phyloP scores from a whole-genome alignment of 2,113 vertebrate species.

The Ictalurus furcatus region DNA sequence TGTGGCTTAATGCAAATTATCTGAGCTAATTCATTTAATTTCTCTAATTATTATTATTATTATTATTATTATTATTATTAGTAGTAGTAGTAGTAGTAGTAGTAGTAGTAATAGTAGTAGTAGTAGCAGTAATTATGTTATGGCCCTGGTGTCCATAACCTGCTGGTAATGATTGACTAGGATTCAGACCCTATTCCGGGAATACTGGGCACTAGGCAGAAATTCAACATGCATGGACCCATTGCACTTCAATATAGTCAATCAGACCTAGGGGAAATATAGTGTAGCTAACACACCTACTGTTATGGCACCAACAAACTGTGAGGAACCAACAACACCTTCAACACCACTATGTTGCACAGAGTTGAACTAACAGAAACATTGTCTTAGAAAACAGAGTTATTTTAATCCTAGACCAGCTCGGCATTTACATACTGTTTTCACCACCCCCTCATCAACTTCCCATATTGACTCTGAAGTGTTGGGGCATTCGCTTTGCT shows the following conservation, averaged over 20 bases:
- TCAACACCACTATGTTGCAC: background rate
- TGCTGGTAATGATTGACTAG: background rate
- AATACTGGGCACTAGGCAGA: background rate
- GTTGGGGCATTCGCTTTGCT: background rate
- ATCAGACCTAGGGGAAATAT: background rate
- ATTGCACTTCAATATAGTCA: background rate
- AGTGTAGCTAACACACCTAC: background rate
- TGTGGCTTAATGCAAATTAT: background rate
- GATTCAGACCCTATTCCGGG: background rate
- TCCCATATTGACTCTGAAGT: background rate
- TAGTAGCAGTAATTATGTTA: background rate
- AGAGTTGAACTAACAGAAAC: background rate
- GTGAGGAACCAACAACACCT: background rate
- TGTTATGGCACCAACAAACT: background rate
- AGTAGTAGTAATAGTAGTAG: too few species aligned
- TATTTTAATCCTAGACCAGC: background rate
- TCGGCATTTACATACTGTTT: background rate
- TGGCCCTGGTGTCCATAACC: background rate
- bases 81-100: background rate
- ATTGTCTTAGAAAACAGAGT: background rate
- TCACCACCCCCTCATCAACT: background rate
- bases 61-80: background rate
- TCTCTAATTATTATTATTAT: background rate
- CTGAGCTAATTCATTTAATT: background rate
- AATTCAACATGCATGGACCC: background rate